Percentiles rank a stretch among this genome's conserved stretches.
phyloP scores from a whole-genome alignment of 2,113 vertebrate genomes.

The Piaya cayana region DNA sequence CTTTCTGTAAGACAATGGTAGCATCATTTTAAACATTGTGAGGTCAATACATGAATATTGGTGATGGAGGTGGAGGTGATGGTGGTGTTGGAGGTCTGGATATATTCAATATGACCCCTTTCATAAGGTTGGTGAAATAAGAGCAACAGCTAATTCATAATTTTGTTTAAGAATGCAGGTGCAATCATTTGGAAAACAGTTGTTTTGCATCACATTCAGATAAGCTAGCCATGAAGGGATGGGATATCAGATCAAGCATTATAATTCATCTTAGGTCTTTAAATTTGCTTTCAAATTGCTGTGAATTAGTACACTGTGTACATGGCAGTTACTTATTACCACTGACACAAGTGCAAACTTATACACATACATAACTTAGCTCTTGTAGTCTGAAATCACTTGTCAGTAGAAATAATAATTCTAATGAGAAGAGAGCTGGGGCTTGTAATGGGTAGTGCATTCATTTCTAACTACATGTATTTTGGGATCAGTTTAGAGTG shows the following conservation, averaged over 20 bases:
- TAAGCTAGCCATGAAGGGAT: neutral
- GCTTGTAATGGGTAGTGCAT: neutral
- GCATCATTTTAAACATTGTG: neutral
- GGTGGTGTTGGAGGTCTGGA: neutral
- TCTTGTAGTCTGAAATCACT: neutral
- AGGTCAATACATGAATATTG: neutral
- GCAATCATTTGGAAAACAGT: neutral
- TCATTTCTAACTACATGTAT: neutral
- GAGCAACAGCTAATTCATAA: neutral
- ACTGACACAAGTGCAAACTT: neutral
- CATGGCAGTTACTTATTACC: neutral
- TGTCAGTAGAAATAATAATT: neutral
- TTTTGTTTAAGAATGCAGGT: neutral
- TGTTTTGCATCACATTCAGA: neutral
- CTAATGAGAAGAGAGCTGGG: neutral
- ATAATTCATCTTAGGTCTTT: neutral
- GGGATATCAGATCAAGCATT: neutral
- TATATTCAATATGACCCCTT: neutral
- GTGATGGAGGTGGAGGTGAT: neutral
- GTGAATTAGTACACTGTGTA: neutral
- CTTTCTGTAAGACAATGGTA: neutral
- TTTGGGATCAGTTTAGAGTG: neutral
- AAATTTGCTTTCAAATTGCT: neutral
- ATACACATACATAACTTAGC: neutral
- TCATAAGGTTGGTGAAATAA: neutral